phyloP scores from a whole-genome alignment of 2,888 invertebrate genomes.

The Caenorhabditis angaria region DNA sequence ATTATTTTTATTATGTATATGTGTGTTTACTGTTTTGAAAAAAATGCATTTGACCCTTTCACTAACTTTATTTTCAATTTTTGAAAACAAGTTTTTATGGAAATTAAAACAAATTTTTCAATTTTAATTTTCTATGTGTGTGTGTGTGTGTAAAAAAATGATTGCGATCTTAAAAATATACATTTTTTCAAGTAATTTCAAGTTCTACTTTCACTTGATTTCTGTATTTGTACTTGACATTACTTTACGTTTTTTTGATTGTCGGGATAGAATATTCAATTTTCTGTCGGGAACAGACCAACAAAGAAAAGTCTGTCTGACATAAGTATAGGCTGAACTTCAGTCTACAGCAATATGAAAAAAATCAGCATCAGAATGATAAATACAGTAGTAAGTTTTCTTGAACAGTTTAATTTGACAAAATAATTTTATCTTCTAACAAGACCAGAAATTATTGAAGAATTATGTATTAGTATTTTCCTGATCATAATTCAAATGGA shows the following conservation, averaged over 20 bases:
- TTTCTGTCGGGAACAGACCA: background rate
- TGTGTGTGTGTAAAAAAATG: background rate
- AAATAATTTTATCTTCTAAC: too few relatives aligned
- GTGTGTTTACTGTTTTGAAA: background rate
- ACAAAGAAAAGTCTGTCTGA: too few relatives aligned
- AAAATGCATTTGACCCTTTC: background rate
- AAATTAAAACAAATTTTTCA: background rate
- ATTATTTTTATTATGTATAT: constrained; percentile 4
- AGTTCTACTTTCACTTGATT: constrained; percentile 4
- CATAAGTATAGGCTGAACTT: too few relatives aligned
- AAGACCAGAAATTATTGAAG: too few relatives aligned
- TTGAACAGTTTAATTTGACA: too few relatives aligned
- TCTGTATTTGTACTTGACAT: constrained; percentile 1
- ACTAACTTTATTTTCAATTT: background rate
- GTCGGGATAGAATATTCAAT: constrained; percentile 6
- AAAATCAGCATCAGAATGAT: too few relatives aligned
- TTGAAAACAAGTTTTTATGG: constrained; percentile 2
- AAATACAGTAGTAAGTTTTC: too few relatives aligned
- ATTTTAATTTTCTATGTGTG: too few relatives aligned
- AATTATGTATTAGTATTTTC: too few relatives aligned
- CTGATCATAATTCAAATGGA: too few relatives aligned
- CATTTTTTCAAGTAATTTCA: background rate
- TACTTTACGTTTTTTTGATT: background rate
- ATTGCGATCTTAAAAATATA: background rate
- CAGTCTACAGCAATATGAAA: too few relatives aligned